Evolutionary conservation across 2,888 invertebrate genomes (phyloP), one percentile per base, ranked within the genome.

Genomic region (Drosophila macrospina): DNA sequence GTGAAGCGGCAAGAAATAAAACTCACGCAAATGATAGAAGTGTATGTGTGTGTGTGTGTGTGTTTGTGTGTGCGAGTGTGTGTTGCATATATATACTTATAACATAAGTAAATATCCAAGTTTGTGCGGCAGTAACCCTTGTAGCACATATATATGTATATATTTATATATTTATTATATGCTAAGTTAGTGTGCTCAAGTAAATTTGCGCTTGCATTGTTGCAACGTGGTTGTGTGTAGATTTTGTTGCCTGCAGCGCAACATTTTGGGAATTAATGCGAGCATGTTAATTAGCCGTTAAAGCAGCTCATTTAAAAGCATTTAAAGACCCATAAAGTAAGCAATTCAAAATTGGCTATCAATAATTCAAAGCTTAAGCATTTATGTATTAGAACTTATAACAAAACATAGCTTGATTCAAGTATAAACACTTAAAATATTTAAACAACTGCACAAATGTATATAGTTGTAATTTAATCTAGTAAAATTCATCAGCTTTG

Each of bases 1-100:
- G 42, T 48, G 67, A 80, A 68, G 78, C 60, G 48, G 52, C 26
- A 34, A 50, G 48, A 47, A 71, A 47, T 37, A 51, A 57, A 59
- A 77, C 51, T 32, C 4, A n/a, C 56, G 59, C 81, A 74, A 78
- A 74, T 78, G 67, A 74, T 78, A 69, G 39, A 68, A 74, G 52
- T 68, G 34, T 51, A 36, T 5, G 15, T 42, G 26, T 36, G 6
- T 56, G 10, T 26, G 11, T 51, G 41, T 16, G 20, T 44, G 32
- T 20, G 34, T 7, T 1, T 45, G n/a, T 64, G 15, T 51, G 42
- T 24, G 20, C 36, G 34, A 20, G 36, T 10, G 4, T 47, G n/a
- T 65, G 13, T 47, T 45, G 28, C 15, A 6, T 15, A 13, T 56
- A 30, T 16, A 30, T 52, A 8, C 41, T 32, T 13, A 32, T n/a